Evolutionary conservation across 2,797 vertebrate species (phyloP).

Genomic region (Aldrovandia affinis): DNA sequence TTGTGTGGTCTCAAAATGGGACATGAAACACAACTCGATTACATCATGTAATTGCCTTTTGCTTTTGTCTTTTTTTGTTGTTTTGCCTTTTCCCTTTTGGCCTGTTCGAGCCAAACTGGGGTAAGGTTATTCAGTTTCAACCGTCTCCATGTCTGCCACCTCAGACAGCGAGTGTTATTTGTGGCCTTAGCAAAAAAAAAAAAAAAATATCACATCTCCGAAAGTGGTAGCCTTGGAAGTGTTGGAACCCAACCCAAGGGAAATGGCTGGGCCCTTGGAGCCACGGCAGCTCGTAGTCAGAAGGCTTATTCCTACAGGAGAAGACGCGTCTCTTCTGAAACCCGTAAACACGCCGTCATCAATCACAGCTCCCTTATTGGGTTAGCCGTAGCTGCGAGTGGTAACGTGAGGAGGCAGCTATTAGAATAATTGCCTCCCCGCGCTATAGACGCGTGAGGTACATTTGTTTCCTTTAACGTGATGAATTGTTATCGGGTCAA

Average conservation of each 20-base stretch:
- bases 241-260: slow-evolving; percentile 48
- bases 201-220: slow-evolving; percentile 49
- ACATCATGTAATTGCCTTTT: not conserved
- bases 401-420: slow-evolving; percentile 62
- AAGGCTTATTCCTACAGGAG: slow-evolving; percentile 36
- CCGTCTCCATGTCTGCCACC: slow-evolving; percentile 34
- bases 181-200: slow-evolving; percentile 34
- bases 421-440: slow-evolving; percentile 39
- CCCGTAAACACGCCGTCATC: slow-evolving; percentile 47
- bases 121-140: slow-evolving; percentile 16
- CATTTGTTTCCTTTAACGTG: slow-evolving; percentile 65
- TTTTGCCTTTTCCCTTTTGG: not conserved
- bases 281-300: slow-evolving; percentile 41
- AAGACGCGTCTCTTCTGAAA: slow-evolving; percentile 36
- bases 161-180: slow-evolving; percentile 43
- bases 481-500: slow-evolving; percentile 61
- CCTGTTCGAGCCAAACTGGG: not conserved
- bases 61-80: not conserved
- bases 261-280: slow-evolving; percentile 44
- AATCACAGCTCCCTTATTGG: slow-evolving; percentile 53
- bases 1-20: not conserved
- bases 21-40: not conserved
- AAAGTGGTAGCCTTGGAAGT: slow-evolving; percentile 33
- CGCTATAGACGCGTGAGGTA: not conserved
- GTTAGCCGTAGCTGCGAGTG: slow-evolving; percentile 63